Evolutionary conservation across 2,888 invertebrate genomes (phyloP), one percentile per base, ranked within the genome.

Genomic region (Pinctada fucata): DNA sequence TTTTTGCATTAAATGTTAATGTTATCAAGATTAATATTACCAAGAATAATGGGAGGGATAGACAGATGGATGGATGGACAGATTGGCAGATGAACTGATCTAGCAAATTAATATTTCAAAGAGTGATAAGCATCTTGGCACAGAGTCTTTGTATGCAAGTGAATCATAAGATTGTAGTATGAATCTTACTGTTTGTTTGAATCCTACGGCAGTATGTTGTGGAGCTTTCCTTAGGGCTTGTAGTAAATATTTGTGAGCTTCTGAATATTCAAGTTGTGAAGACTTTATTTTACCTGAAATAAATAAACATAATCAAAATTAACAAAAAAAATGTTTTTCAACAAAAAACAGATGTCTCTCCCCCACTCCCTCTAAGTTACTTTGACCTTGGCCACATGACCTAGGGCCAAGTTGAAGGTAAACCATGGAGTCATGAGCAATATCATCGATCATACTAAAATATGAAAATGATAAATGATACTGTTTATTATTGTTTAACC

Each of bases 131-230:
- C 31, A 31, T 31, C 31, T 31, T 1, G 31, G 31, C 31, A 31
- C 31, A 31, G 31, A 31, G 31, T 31, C 1, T 31, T 1, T 31
- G 31, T 31, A 31, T 31, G 31, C 1, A 31, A 31, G 31, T 31
- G 1, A 31, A 31, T 31, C 1, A 31, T 31, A 31, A 31, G 1
- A 31, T 31, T 31, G 31, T 31, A 31, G 31, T 31, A 31, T 31
- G 1, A 31, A 76, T 87, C 91, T 86, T 0, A 97, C 98, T 31
- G 97, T 97, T 93, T 99, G 99, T 82, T 99, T 96, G 91, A 99
- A 99, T 64, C 99, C 99, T 82, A 99, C 96, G n/a, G 99, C 99
- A 49, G 98, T 96, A 88, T 97, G 96, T 93, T 99, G 99, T 0
- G 99, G 99, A 0, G 99, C 98, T 93, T 99, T 99, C 48, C 99